Base-by-base conservation (phyloP, 1,140 invertebrate genomes). In the Arctopsyche grandis region DNA sequence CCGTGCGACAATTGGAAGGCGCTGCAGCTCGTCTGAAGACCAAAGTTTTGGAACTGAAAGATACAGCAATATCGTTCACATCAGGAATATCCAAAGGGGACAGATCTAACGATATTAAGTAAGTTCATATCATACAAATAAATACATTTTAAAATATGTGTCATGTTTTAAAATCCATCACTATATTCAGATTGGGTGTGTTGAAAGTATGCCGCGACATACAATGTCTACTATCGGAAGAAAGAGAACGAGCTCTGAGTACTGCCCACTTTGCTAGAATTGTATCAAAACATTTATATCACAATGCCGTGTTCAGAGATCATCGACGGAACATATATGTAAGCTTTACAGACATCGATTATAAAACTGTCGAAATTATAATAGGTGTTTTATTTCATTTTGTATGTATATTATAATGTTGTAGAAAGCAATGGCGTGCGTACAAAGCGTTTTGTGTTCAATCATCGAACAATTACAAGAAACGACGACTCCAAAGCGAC, bases 211-310 rank as follows among this genome's bases (percentile, higher is more conserved):
- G 94, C 79, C 91, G 96, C 48, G 91, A 93, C 81, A 92, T 94
- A 83, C 96, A 97, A 87, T 89, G 90, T 74, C 87, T 96, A 81
- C 95, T 96, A 84, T 92, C 93, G 71, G 91, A 93, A 83, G 93
- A 93, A 81, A 89, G 94, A n/a, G 95, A 97, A 83, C 91, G 92
- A 80, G 90, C 94, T 48, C 89, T 95, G 19, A 95, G 95, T 84
- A 93, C 93, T 14, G 89, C 96, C 63, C 91, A 92, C 76, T 94
- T 97, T 86, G 92, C 93, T 16, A 95, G 94, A 85, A 92, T 91
- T 74, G 89, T 97, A n/a, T 90, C 85, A 52, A 83, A 84, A 1
- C 83, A 85, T 9, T 84, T 87, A 9, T 82, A 84, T 38, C 82
- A 83, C 43, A 80, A 81, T 63, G 52, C 44, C 12, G 69, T 81